A percentile compares a stretch with the other conserved stretches of the same genome.
These are phyloP conservation scores for Crenichthys baileyi DNA, from an alignment of 2,797 vertebrate genomes.

Conservation along the genomic window DNA sequence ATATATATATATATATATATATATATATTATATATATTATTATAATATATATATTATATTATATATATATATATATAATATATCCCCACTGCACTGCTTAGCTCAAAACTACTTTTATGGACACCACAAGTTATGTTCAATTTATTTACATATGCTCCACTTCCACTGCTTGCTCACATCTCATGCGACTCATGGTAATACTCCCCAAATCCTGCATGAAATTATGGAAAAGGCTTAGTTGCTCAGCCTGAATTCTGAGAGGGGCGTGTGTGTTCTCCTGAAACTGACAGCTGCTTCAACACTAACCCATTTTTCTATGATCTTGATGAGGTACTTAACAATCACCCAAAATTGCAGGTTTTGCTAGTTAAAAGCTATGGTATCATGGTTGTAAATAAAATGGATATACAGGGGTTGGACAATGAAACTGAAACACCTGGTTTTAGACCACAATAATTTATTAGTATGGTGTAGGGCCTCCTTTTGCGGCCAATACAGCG, in stretches of 20 bases:
- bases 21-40: too few species aligned
- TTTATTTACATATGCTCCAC: conserved; percentile 61
- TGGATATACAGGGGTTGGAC: too few species aligned
- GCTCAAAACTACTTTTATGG: conserved; percentile 18
- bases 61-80: too few species aligned
- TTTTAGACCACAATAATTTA: too few species aligned
- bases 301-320: conserved; percentile 30
- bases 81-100: conserved; percentile 5
- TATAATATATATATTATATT: too few species aligned
- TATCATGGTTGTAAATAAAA: conserved; percentile 23
- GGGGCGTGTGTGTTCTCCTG: conserved; percentile 34
- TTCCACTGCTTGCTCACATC: conserved; percentile 57
- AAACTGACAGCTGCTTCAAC: conserved; percentile 32
- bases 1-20: too few species aligned
- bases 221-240: conserved; percentile 64
- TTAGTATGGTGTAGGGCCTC: too few species aligned
- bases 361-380: conserved; percentile 34
- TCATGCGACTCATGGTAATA: conserved; percentile 67
- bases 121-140: conserved; percentile 47
- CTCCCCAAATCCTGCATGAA: conserved; percentile 66
- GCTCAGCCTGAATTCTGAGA: conserved; percentile 35
- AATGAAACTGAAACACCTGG: too few species aligned
- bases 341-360: conserved; percentile 26
- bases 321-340: conserved; percentile 34
- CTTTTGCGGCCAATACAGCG: too few species aligned